Evolutionary conservation across 2,888 invertebrate species (phyloP).

Genomic region (Cheilosia variabilis): DNA sequence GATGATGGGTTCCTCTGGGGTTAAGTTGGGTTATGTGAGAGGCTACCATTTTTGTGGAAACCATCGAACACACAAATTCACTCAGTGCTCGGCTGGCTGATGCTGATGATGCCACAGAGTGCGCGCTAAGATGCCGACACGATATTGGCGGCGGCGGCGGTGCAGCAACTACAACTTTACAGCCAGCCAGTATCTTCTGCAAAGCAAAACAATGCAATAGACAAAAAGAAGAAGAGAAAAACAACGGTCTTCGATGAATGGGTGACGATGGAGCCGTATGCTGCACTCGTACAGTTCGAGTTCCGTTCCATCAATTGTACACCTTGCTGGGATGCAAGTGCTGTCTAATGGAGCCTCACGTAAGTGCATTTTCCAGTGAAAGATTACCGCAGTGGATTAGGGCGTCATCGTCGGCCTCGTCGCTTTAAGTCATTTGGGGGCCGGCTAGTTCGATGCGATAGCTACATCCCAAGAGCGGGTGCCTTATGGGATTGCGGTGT

Average conservation of each 20-base stretch:
- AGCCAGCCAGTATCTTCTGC: slow-evolving; percentile 48
- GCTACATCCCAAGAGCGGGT: slow-evolving; percentile 55
- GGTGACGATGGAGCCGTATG: slow-evolving; percentile 62
- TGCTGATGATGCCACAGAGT: slow-evolving; percentile 67
- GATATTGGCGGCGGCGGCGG: slow-evolving; percentile 51
- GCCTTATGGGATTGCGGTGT: slow-evolving; percentile 72
- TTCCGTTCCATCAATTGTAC: slow-evolving; percentile 74
- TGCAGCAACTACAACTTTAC: not conserved
- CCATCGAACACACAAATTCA: slow-evolving; percentile 75
- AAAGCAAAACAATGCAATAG: slow-evolving; percentile 24
- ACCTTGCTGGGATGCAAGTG: slow-evolving; percentile 56
- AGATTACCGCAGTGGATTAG: slow-evolving; percentile 70
- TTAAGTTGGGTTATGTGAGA: slow-evolving; percentile 75
- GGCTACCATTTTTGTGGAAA: slow-evolving; percentile 73
- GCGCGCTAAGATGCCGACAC: slow-evolving; percentile 71
- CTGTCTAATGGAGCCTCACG: slow-evolving; percentile 64
- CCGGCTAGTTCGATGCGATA: slow-evolving; percentile 49
- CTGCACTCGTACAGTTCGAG: slow-evolving; percentile 44
- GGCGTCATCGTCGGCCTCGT: slow-evolving; percentile 64
- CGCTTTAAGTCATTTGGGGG: slow-evolving; percentile 53
- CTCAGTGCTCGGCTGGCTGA: slow-evolving; percentile 62
- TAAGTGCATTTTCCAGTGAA: slow-evolving; percentile 76
- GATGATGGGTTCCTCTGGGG: slow-evolving; percentile 70
- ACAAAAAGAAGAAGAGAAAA: not conserved
- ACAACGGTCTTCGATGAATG: slow-evolving; percentile 62